Conservation (phyloP, 2,113 vertebrate genomes). For the Psammodynastes pulverulentus region DNA sequence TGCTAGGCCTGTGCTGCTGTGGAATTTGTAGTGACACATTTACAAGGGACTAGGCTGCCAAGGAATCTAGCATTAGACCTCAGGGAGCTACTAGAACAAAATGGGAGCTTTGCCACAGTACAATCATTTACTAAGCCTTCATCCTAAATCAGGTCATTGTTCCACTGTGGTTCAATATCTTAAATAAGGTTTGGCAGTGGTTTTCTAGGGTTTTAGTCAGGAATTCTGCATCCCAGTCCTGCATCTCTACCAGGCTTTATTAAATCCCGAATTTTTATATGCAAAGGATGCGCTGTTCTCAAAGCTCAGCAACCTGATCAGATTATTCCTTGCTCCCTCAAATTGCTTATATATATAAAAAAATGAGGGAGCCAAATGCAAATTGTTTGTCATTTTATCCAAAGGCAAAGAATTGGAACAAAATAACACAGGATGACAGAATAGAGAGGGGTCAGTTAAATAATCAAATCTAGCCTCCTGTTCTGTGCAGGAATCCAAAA, state of each 20-base stretch:
- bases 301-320: background rate
- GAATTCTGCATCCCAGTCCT: background rate
- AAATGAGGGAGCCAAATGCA: background rate
- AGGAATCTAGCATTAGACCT: background rate
- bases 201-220: background rate
- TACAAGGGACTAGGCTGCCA: background rate
- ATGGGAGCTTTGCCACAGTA: background rate
- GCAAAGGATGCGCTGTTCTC: background rate
- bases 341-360: too few relatives aligned
- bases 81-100: background rate
- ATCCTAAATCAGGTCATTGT: background rate
- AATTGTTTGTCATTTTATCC: background rate
- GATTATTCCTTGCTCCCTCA: background rate
- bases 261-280: background rate
- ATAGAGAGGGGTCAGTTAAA: background rate
- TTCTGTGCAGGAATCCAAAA: background rate
- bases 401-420: background rate
- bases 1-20: background rate
- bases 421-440: background rate
- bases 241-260: background rate
- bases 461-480: background rate
- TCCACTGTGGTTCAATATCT: background rate
- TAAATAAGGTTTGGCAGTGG: background rate
- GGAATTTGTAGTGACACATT: background rate
- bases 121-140: background rate